Base-by-base conservation (phyloP, 2,888 invertebrate species). In the Acheta domesticus region DNA sequence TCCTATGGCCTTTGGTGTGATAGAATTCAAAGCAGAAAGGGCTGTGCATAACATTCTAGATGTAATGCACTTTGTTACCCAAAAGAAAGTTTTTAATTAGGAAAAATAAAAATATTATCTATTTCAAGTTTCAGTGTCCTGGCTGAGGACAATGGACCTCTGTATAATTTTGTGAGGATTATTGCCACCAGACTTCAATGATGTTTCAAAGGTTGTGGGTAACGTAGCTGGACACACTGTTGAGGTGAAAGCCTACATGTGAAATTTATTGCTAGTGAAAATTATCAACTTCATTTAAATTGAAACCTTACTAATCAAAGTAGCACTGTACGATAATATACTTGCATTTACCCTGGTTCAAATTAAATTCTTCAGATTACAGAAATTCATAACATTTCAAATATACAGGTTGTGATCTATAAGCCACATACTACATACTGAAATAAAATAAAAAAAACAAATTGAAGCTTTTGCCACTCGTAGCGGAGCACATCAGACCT, bases 1-100 rank as follows among this genome's bases (percentile, higher is more conserved):
- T 62, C n/a, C 62, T 62, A n/a, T 62, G 62, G 62, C 62, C 62
- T 62, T 62, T 62, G 62, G 62, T 62, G 62, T 62, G 62, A 62
- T 62, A n/a, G n/a, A 62, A 62, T 62, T 62, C 62, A 62, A 62
- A 62, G 62, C 62, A 62, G 62, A 62, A 62, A 62, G 62, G 62
- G 62, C 62, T 62, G 62, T 62, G 62, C 62, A 62, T 62, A 19
- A 62, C 62, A 62, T 62, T 62, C 62, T 62, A 62, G 62, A 62
- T 62, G 62, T 62, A 62, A 19, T 62, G 62, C 62, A 62, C 62
- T n/a, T 36, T 62, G 62, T 62, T 62, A 62, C 62, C 62, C 62
- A 16, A 62, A 62, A 62, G 14, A 62, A 62, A 62, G 14, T 62
- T 62, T 62, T 62, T 62, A 62, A 62, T 62, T 62, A 62, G 62